These are phyloP conservation scores for Crepidodera aurea DNA, from an alignment of 2,888 invertebrate genomes.

Conservation along the genomic window DNA sequence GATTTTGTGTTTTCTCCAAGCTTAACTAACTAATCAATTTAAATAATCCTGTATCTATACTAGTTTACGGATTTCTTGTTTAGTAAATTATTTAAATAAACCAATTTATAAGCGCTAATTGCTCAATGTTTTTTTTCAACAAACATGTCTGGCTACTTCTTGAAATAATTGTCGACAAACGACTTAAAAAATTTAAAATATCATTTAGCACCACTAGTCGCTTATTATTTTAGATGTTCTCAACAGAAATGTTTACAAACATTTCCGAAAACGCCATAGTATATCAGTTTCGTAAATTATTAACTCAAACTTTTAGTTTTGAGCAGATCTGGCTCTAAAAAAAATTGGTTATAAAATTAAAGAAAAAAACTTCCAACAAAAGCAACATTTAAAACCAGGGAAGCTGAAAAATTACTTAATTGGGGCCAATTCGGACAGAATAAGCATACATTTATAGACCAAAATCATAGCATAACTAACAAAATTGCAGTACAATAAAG, in stretches of 20 bases:
- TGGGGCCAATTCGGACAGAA: too few relatives aligned
- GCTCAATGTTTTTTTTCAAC: not conserved
- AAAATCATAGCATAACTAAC: too few relatives aligned
- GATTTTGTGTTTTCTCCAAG: not conserved
- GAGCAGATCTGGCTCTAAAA: not conserved
- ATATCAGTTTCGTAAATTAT: conserved; percentile 30
- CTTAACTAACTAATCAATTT: not conserved
- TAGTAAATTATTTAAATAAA: not conserved
- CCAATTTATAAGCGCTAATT: not conserved
- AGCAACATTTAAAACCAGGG: too few relatives aligned
- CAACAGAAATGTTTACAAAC: conserved; percentile 4
- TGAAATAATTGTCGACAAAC: conserved; percentile 1
- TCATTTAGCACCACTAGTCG: not conserved
- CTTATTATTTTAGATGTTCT: conserved; percentile 3
- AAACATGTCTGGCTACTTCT: conserved; percentile 4
- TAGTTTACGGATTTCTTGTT: not conserved
- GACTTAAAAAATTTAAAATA: not conserved
- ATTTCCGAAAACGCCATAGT: conserved; percentile 15
- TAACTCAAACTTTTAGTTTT: conserved; percentile 23
- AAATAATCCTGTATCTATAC: not conserved
- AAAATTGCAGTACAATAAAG: too few relatives aligned
- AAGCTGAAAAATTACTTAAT: too few relatives aligned
- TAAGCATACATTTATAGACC: too few relatives aligned
- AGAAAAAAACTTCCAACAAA: too few relatives aligned
- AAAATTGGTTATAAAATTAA: too few relatives aligned